Percentiles rank a stretch among this genome's conserved stretches.
These are phyloP conservation scores for Parnassius smintheus DNA, from an alignment of 2,888 invertebrate species.

Conservation along the genomic window DNA sequence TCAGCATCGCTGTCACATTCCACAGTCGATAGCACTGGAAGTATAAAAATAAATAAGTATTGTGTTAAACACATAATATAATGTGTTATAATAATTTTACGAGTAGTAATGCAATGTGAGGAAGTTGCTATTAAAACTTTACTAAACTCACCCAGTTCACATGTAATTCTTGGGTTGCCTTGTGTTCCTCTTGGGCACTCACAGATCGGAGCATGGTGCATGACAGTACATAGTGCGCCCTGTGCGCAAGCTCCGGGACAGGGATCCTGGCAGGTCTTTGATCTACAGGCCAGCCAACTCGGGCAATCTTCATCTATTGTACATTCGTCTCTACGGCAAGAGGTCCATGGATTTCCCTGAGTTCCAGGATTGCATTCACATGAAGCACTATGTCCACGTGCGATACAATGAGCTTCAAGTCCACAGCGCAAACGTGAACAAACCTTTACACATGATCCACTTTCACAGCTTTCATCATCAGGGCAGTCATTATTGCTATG, in stretches of 20 bases:
- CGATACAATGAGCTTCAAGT: conserved; percentile 87
- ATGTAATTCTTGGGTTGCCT: conserved; percentile 88
- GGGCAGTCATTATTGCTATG: conserved; percentile 92
- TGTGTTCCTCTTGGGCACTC: conserved; percentile 90
- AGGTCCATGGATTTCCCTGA: conserved; percentile 89
- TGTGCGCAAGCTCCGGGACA: conserved; percentile 92
- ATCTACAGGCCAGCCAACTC: conserved; percentile 88
- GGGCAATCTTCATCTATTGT: conserved; percentile 88
- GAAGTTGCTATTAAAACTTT: background rate
- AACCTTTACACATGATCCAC: conserved; percentile 89
- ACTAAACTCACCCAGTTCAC: conserved; percentile 75
- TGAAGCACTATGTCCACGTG: conserved; percentile 89
- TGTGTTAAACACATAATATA: background rate
- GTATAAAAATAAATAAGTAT: conserved; percentile 1
- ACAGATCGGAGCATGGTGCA: conserved; percentile 88
- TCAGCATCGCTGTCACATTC: conserved; percentile 91
- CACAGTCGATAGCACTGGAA: conserved; percentile 72
- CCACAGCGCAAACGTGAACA: conserved; percentile 91
- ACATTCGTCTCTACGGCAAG: conserved; percentile 90
- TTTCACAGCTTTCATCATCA: conserved; percentile 89
- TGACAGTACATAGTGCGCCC: conserved; percentile 87
- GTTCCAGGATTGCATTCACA: conserved; percentile 89
- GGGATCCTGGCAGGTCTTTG: conserved; percentile 90
- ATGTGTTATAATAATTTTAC: background rate
- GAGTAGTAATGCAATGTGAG: background rate